A percentile compares a stretch with the other conserved stretches of the same genome.
These are phyloP conservation scores for Drosophila neoperkinsi DNA, from an alignment of 2,888 invertebrate species.

Conservation along the genomic window DNA sequence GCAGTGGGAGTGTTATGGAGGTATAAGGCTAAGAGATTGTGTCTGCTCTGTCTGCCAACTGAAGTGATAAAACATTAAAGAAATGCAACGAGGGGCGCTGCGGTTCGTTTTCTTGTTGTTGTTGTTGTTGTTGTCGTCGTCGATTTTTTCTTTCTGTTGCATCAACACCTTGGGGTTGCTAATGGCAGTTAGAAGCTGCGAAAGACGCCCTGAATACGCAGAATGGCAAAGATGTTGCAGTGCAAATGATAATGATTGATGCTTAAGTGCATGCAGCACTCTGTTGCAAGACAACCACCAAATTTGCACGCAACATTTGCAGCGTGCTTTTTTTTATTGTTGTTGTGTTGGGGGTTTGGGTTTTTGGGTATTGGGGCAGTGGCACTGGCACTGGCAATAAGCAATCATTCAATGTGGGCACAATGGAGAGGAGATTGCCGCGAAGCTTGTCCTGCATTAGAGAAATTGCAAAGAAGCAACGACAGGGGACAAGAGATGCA, in stretches of 20 bases:
- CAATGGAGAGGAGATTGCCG: constrained; percentile 24
- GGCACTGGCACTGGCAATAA: constrained; percentile 54
- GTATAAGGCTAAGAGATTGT: constrained; percentile 33
- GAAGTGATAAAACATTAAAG: constrained; percentile 79
- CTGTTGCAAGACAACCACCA: constrained; percentile 12
- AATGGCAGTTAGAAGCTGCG: constrained; percentile 56
- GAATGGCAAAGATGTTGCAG: constrained; percentile 55
- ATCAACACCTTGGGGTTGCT: constrained; percentile 70
- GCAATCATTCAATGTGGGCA: constrained; percentile 75
- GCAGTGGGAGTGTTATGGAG: neutral
- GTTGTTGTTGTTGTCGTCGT: constrained; percentile 1
- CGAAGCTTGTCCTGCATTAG: constrained; percentile 54
- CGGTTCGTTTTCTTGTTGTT: constrained; percentile 15
- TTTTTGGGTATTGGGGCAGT: constrained; percentile 3
- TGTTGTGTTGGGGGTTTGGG: neutral
- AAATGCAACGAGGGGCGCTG: constrained; percentile 43
- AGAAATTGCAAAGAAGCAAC: constrained; percentile 49
- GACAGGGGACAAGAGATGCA: constrained; percentile 12
- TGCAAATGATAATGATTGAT: constrained; percentile 81
- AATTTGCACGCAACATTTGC: constrained; percentile 36
- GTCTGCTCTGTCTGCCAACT: constrained; percentile 51
- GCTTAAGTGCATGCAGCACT: constrained; percentile 56
- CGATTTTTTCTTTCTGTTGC: constrained; percentile 11
- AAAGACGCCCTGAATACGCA: constrained; percentile 28
- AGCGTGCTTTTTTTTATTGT: neutral